phyloP scores from a whole-genome alignment of 2,888 invertebrate species.

The Stenoptilia bipunctidactyla region DNA sequence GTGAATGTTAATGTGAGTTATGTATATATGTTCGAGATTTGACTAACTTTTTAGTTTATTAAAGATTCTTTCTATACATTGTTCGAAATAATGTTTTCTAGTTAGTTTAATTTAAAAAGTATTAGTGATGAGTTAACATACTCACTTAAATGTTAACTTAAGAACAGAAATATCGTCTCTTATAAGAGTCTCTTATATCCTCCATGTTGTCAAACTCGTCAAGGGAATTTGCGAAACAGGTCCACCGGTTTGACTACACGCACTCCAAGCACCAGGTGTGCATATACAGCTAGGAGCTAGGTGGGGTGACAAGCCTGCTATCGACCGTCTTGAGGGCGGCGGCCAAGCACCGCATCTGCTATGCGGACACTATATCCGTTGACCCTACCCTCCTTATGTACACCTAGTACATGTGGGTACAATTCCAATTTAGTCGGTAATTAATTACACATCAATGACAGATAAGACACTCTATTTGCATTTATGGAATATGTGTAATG shows the following conservation, averaged over 20 bases:
- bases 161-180: too few species aligned
- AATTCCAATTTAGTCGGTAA: constrained; percentile 48
- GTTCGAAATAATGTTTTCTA: too few species aligned
- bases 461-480: constrained; percentile 31
- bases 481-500: constrained; percentile 1
- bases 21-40: too few species aligned
- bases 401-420: constrained; percentile 30
- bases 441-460: constrained; percentile 65
- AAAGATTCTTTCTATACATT: too few species aligned
- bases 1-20: too few species aligned
- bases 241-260: too few species aligned
- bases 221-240: too few species aligned
- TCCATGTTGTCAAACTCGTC: neutral
- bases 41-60: too few species aligned
- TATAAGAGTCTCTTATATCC: too few species aligned
- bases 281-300: constrained; percentile 54
- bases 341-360: constrained; percentile 67
- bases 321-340: constrained; percentile 68
- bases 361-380: constrained; percentile 66
- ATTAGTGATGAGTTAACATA: too few species aligned
- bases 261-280: constrained; percentile 46
- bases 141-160: too few species aligned
- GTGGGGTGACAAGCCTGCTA: constrained; percentile 57
- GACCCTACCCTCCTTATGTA: constrained; percentile 52
- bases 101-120: too few species aligned